Conservation (phyloP, 2,113 vertebrate species). For the Egretta garzetta region DNA sequence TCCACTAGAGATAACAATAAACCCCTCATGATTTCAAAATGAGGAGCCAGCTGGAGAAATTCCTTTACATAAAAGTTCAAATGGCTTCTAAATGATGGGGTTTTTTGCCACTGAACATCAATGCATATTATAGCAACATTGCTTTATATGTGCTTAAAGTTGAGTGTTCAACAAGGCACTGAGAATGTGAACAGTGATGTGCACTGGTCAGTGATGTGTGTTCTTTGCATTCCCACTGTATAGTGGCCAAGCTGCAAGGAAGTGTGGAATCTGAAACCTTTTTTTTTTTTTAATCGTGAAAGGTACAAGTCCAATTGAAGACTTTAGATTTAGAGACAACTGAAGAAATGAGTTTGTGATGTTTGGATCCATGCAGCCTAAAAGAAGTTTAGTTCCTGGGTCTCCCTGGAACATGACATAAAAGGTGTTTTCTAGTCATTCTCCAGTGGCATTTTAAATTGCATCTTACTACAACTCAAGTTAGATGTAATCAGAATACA, state of each 20-base stretch:
- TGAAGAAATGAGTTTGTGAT: neutral
- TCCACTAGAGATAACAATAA: neutral
- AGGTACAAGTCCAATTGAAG: neutral
- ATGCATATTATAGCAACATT: neutral
- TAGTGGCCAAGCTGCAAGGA: neutral
- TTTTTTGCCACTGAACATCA: neutral
- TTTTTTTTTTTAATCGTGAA: neutral
- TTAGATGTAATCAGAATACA: neutral
- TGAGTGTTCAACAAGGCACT: neutral
- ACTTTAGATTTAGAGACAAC: neutral
- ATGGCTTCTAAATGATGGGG: neutral
- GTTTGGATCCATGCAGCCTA: neutral
- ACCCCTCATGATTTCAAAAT: neutral
- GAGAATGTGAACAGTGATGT: neutral
- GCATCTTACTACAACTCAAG: neutral
- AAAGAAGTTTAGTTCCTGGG: neutral
- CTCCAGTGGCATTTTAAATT: neutral
- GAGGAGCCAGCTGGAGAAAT: neutral
- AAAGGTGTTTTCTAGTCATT: neutral
- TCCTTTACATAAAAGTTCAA: neutral
- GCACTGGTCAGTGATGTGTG: neutral
- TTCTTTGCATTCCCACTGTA: neutral
- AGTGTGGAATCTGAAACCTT: neutral
- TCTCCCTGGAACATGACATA: neutral
- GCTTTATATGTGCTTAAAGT: neutral